Base-by-base conservation (phyloP, 2,888 invertebrate genomes). In the Chymomyza caudatula region DNA sequence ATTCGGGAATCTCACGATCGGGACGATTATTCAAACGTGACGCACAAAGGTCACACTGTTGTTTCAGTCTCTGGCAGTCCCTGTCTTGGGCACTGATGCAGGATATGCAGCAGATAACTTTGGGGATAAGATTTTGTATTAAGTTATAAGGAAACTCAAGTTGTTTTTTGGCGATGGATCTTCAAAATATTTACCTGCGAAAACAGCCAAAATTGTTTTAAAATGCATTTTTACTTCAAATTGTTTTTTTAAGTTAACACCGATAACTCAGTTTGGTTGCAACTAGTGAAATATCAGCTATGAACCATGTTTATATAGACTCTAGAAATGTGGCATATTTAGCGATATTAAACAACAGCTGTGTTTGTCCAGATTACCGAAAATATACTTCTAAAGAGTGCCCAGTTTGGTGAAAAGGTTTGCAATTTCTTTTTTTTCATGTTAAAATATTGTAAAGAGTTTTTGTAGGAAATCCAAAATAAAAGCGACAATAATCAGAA, bases 141-240 rank as follows among this genome's bases (percentile, higher is more conserved):
- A 6, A 5, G n/a, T n/a, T n/a, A n/a, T n/a, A n/a, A n/a, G n/a
- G n/a, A n/a, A n/a, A n/a, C n/a, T n/a, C n/a, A n/a, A n/a, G n/a
- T n/a, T n/a, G n/a, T n/a, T n/a, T n/a, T n/a, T n/a, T n/a, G n/a
- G n/a, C n/a, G n/a, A n/a, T n/a, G 22, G 25, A 15, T 49, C 51
- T 13, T 51, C 17, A 29, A 55, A 20, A 6, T 3, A 63, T 67
- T 71, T 42, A 72, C 71, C 71, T 3, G 49, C 51, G 23, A 67
- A 59, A 13, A 68, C 13, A 8, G 60, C 57, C 20, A 65, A 49
- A 44, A 72, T 20, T n/a, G 60, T 49, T 47, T 65, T 65, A 11
- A 65, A 23, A 51, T 73, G 44, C 72, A 72, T 72, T 55, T 13
- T 56, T 63, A n/a, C n/a, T n/a, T n/a, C n/a, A 22, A 42, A 58